Percentiles rank a stretch among this genome's conserved stretches.
Conservation (phyloP, 2,797 vertebrate genomes). For the Oryzias dopingdopingensis region DNA sequence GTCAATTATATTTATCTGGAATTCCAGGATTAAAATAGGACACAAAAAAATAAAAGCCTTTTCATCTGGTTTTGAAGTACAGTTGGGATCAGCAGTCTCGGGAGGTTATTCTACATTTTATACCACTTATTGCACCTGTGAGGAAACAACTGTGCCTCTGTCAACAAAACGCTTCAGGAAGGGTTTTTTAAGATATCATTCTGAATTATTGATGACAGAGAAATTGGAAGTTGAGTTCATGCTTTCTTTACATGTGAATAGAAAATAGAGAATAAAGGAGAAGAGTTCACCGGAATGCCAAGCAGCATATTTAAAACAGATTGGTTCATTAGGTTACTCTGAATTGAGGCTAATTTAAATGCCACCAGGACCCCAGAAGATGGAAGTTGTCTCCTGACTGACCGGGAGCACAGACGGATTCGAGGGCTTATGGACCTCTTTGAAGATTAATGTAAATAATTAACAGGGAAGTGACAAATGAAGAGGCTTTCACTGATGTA, state of each 20-base stretch:
- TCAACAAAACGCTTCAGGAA: constrained; percentile 77
- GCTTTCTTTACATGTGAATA: constrained; percentile 60
- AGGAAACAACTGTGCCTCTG: constrained; percentile 73
- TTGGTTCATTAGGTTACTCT: constrained; percentile 52
- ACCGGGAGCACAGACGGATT: constrained; percentile 22
- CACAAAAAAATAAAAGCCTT: constrained; percentile 26
- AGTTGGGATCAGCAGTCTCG: constrained; percentile 38
- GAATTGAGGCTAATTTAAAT: constrained; percentile 27
- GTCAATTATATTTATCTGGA: no score
- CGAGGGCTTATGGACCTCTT: constrained; percentile 37
- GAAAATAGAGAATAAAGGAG: constrained; percentile 17
- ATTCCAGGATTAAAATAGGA: constrained; percentile 56
- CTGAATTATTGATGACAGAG: constrained; percentile 77
- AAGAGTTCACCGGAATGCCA: constrained; percentile 15
- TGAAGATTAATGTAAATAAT: constrained; percentile 65
- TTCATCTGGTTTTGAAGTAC: constrained; percentile 18
- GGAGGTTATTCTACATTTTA: constrained; percentile 35
- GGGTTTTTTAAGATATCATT: constrained; percentile 77
- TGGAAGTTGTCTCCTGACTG: constrained; percentile 36
- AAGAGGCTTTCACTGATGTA: constrained; percentile 36
- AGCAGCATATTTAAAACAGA: constrained; percentile 55
- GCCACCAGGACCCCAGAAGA: constrained; percentile 24
- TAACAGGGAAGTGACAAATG: constrained; percentile 42
- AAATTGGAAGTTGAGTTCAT: constrained; percentile 60
- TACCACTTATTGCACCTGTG: constrained; percentile 75